Evolutionary conservation across 2,113 vertebrate genomes (phyloP).

Genomic region (Paratilapia polleni): DNA sequence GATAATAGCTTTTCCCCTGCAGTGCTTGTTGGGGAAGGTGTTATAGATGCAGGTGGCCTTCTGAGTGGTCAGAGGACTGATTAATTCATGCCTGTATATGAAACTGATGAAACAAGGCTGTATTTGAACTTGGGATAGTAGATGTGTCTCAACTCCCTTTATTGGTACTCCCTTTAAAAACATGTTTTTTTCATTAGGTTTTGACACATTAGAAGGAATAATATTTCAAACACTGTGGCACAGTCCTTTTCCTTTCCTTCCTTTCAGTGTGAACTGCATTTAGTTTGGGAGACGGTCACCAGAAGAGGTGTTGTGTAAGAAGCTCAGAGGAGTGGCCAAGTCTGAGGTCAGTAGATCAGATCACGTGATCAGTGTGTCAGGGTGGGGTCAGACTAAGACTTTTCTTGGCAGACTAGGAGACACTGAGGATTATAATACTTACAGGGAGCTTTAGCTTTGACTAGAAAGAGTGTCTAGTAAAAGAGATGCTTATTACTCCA

Average conservation of each 20-base stretch:
- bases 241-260: not conserved
- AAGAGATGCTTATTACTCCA: constrained; percentile 13
- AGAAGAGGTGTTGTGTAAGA: constrained; percentile 59
- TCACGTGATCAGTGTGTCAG: constrained; percentile 63
- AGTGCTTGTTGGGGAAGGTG: constrained; percentile 27
- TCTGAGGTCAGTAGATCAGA: constrained; percentile 66
- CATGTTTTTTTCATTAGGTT: not conserved
- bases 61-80: constrained; percentile 15
- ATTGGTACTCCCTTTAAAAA: not conserved
- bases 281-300: constrained; percentile 3
- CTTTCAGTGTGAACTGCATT: constrained; percentile 2
- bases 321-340: constrained; percentile 58
- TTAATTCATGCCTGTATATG: constrained; percentile 36
- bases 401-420: constrained; percentile 55
- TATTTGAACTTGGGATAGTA: constrained; percentile 13
- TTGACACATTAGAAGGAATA: not conserved
- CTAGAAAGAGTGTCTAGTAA: constrained; percentile 21
- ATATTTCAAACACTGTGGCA: not conserved
- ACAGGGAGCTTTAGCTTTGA: constrained; percentile 35
- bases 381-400: constrained; percentile 63
- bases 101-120: constrained; percentile 13
- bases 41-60: constrained; percentile 46
- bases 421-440: constrained; percentile 42
- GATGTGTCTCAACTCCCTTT: not conserved
- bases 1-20: constrained; percentile 29